These are phyloP conservation scores for Drosophila melanogaster DNA, from an alignment of 1,140 invertebrate species.

Conservation along the genomic window DNA sequence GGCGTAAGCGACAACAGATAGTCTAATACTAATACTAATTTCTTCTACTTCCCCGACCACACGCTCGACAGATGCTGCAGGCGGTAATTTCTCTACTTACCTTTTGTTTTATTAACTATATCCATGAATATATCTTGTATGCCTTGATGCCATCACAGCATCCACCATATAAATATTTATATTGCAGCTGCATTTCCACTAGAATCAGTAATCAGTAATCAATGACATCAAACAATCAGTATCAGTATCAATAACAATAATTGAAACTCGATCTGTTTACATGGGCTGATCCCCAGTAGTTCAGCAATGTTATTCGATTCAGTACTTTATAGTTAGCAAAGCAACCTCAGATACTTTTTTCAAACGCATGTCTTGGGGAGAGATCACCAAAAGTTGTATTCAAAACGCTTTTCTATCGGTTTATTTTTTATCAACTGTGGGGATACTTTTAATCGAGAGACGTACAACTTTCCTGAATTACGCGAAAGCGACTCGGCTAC, in stretches of 20 bases:
- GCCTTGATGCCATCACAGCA: constrained; percentile 25
- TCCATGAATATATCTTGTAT: constrained; percentile 39
- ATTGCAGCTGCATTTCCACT: constrained; percentile 33
- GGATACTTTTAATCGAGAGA: constrained; percentile 11
- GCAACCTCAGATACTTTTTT: constrained; percentile 1
- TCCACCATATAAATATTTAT: constrained; percentile 5
- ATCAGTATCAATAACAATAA: constrained; percentile 9
- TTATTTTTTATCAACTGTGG: constrained; percentile 33
- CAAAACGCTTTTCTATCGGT: constrained; percentile 34
- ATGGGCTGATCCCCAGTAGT: neutral
- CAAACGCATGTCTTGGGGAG: constrained; percentile 13
- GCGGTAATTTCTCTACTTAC: constrained; percentile 73
- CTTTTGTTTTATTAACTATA: constrained; percentile 23
- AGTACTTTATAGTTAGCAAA: constrained; percentile 10
- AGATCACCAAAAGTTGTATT: constrained; percentile 22
- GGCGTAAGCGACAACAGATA: constrained; percentile 38
- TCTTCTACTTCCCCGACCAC: constrained; percentile 62
- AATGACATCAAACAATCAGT: constrained; percentile 16
- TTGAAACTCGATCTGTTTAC: constrained; percentile 41
- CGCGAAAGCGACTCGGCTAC: too few species aligned
- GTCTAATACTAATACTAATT: constrained; percentile 67
- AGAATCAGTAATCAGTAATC: constrained; percentile 6
- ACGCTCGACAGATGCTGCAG: constrained; percentile 84
- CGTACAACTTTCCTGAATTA: neutral
- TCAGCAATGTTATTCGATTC: neutral